Evolutionary conservation across 2,888 invertebrate species (phyloP), one percentile per base, ranked within the genome.

Genomic region (Pollenia amentaria): DNA sequence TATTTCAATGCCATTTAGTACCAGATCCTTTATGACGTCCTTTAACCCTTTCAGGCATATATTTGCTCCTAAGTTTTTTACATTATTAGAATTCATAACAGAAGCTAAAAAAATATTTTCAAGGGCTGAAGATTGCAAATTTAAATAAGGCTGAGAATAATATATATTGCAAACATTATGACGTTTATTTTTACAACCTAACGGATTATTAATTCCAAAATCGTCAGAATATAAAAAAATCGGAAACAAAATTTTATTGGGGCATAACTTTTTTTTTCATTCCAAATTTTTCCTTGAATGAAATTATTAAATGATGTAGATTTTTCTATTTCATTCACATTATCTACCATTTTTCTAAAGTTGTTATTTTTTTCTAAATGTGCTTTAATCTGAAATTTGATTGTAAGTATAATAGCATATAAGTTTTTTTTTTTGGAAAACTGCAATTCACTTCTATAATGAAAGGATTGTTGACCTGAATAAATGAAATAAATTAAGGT

Each of bases 231-330:
- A 70, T 42, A 70, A 16, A 70, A 70, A 70, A 2, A 55, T 18
- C 12, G 70, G 70, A 55, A 70, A 55, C 9, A 64, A 6, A 40
- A 11, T 48, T 76, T 76, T 38, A 48, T 51, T 51, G 7, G 46
- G 75, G 12, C 64, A 76, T 18, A 76, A n/a, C 7, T 21, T 38
- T 64, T 76, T 64, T 76, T 76, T 64, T 76, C 48, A 7, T 38
- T 76, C 75, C 75, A 76, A n/a, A 76, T 29, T 29, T 75, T 46
- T 16, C 62, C 75, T 62, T 75, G 75, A 48, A 75, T 21, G 48
- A 60, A 75, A 48, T 75, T 46, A n/a, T 6, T 29, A 57, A 75
- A 65, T 46, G 65, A 65, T 46, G 46, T 1, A 46, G 65, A 65
- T 4, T 65, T 65, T 65, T 65, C 46, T 4, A 44, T 46, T 21